Conservation (phyloP, 1,140 invertebrate genomes). For the Drosophila nasuta region DNA sequence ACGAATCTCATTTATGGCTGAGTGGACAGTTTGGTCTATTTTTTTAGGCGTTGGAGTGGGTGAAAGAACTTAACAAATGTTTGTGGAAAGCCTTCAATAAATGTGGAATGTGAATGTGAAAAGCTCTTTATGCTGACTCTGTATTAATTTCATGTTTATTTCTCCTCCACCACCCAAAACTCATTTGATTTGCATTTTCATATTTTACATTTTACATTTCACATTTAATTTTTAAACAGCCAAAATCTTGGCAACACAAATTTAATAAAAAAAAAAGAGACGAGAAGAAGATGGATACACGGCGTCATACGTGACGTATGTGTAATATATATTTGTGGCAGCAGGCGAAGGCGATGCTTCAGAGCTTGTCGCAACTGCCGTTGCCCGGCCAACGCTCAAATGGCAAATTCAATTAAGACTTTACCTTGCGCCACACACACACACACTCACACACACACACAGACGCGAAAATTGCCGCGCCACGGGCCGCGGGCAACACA, state of each 20-base stretch:
- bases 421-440: constrained; percentile 51
- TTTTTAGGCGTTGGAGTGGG: neutral
- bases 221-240: neutral
- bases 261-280: constrained; percentile 27
- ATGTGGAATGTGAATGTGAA: neutral
- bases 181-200: neutral
- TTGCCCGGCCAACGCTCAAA: constrained; percentile 62
- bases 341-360: neutral
- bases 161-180: neutral
- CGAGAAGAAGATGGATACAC: neutral
- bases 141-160: constrained; percentile 19
- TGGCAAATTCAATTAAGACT: constrained; percentile 72
- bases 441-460: too few species aligned
- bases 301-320: constrained; percentile 43
- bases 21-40: constrained; percentile 18
- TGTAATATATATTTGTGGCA: constrained; percentile 12
- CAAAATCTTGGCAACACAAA: constrained; percentile 24
- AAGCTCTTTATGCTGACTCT: constrained; percentile 5
- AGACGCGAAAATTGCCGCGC: constrained; percentile 41
- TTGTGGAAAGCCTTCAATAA: constrained; percentile 18
- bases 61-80: neutral
- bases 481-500: constrained; percentile 47
- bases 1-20: constrained; percentile 40
- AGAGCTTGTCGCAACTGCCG: constrained; percentile 17
- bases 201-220: neutral